Evolutionary conservation across 2,888 invertebrate species (phyloP).

Genomic region (Acronicta leporina): DNA sequence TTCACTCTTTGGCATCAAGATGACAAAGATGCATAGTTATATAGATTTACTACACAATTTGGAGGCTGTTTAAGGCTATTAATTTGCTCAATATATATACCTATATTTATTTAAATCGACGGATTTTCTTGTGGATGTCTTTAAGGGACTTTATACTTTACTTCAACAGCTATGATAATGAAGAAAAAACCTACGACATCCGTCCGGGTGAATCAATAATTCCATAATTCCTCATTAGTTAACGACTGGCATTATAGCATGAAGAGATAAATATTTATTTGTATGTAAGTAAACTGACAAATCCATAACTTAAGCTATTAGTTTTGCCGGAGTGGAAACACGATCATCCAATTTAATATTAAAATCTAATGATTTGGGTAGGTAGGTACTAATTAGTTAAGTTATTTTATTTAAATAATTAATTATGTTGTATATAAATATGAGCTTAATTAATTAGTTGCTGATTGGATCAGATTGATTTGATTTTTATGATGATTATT

Average conservation of each 20-base stretch:
- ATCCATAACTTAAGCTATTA: constrained; percentile 31
- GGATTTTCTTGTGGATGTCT: too few relatives aligned
- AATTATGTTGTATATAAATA: constrained; percentile 46
- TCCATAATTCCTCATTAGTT: not conserved
- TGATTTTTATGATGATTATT: constrained; percentile 38
- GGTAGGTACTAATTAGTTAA: constrained; percentile 50
- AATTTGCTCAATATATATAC: too few relatives aligned
- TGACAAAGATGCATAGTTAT: too few relatives aligned
- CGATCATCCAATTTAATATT: constrained; percentile 35
- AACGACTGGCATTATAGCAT: not conserved
- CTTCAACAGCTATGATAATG: too few relatives aligned
- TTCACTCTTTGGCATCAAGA: too few relatives aligned
- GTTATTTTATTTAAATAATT: constrained; percentile 45
- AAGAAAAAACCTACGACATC: too few relatives aligned
- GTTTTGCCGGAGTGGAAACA: constrained; percentile 11
- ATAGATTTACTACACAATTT: too few relatives aligned
- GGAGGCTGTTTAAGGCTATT: too few relatives aligned
- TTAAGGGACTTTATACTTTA: too few relatives aligned
- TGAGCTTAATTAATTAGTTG: constrained; percentile 25
- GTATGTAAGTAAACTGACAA: constrained; percentile 10
- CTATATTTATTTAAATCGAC: too few relatives aligned
- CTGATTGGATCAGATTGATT: constrained; percentile 52
- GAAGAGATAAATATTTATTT: not conserved
- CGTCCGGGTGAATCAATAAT: not conserved
- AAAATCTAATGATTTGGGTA: constrained; percentile 41